phyloP scores from a whole-genome alignment of 2,888 invertebrate genomes.

The Nomada fabriciana region DNA sequence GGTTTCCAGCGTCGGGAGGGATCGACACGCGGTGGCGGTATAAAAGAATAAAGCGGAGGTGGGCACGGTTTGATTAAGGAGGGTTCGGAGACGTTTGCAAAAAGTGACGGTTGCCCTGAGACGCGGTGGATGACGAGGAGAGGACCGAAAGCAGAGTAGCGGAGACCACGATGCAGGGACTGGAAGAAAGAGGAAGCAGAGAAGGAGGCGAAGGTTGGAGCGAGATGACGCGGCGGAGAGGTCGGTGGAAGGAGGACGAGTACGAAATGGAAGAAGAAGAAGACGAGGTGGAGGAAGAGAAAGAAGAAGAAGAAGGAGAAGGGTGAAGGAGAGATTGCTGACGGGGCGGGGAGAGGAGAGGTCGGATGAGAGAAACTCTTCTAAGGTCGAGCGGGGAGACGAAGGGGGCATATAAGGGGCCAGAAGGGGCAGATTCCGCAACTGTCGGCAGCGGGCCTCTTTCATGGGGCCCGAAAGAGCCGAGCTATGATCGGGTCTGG shows the following conservation, averaged over 20 bases:
- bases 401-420: slow-evolving; percentile 48
- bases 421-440: slow-evolving; percentile 75
- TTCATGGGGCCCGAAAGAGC: slow-evolving; percentile 77
- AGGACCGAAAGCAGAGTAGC: slow-evolving; percentile 49
- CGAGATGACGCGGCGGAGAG: not conserved
- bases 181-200: slow-evolving; percentile 2
- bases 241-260: slow-evolving; percentile 9
- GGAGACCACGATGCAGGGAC: slow-evolving; percentile 30
- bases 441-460: slow-evolving; percentile 76
- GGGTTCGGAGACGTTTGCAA: slow-evolving; percentile 74
- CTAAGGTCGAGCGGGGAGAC: slow-evolving; percentile 51
- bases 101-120: slow-evolving; percentile 73
- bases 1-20: slow-evolving; percentile 46
- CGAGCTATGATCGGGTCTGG: slow-evolving; percentile 81
- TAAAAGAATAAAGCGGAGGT: slow-evolving; percentile 74
- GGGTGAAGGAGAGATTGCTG: slow-evolving; percentile 16
- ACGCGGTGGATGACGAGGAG: slow-evolving; percentile 68
- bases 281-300: slow-evolving; percentile 13
- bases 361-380: slow-evolving; percentile 51
- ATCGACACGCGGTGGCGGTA: slow-evolving; percentile 67
- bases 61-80: slow-evolving; percentile 78
- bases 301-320: slow-evolving; percentile 7
- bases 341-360: slow-evolving; percentile 17
- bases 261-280: not conserved
- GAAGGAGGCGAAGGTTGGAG: not conserved